Base-by-base conservation (phyloP, 2,888 invertebrate species). In the Chloromyia formosa region DNA sequence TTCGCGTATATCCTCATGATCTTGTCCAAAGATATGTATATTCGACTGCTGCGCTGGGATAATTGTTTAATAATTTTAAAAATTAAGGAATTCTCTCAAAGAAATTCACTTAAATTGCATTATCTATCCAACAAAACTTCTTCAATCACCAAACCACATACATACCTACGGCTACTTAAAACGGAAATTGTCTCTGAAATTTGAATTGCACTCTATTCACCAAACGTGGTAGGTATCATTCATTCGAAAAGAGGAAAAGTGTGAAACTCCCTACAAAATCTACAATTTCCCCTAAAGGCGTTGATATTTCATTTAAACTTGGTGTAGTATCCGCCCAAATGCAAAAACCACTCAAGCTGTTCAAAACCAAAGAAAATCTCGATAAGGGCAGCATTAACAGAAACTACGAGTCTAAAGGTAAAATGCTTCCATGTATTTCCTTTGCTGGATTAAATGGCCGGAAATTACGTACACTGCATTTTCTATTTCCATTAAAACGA, bases 401-500 rank as follows among this genome's bases (percentile, higher is more conserved):
- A 35, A 35, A 7, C 27, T 4, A 7, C 27, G 2, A 7, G 1
- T 5, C 49, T 7, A 49, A 49, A 49, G 49, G 49, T n/a, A 49
- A n/a, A 49, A 49, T n/a, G 49, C 10, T 49, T 49, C 49, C 49
- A n/a, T n/a, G 49, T n/a, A 49, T n/a, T 49, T 49, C 49, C 49
- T 49, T n/a, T 49, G 16, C 14, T n/a, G 49, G 49, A 49, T 49
- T 49, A 49, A 49, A 49, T 49, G 49, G 49, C 49, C 49, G 49
- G 49, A 49, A 49, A 49, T 49, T 49, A 49, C 12, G 49, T 49
- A 49, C 16, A 49, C 5, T 49, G 49, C 49, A 49, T 49, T 49
- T 49, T 49, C 49, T n/a, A 49, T 49, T 49, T 49, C 49, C 49
- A 49, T 49, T 49, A 49, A 49, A 49, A 49, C 49, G 49, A 49